Evolutionary conservation across 2,888 invertebrate species (phyloP), one percentile per base, ranked within the genome.

Genomic region (Yponomeuta cagnagella): DNA sequence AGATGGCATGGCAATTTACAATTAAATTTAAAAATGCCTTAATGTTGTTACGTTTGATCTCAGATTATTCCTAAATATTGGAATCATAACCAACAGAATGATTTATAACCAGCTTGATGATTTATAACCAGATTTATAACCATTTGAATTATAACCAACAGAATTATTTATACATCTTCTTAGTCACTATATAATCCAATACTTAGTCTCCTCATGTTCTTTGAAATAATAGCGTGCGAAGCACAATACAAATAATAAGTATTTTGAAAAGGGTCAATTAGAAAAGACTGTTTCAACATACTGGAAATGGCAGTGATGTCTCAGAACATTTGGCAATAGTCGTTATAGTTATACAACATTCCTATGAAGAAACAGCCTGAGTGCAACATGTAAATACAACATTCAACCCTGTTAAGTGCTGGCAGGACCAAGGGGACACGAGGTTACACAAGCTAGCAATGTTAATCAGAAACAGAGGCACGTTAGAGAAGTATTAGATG

Each of bases 101-200:
- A 90, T 90, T 91, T 90, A 82, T 90, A 91, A 23, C 23, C 23
- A 23, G 23, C 23, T 23, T 23, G 23, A 23, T 23, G 23, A 23
- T 23, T 23, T 23, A 23, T 23, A 23, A 23, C 23, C 23, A 23
- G 23, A 23, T 23, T 23, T 23, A 23, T 23, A 87, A 85, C 85
- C 82, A 86, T 23, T 23, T 23, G 23, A 87, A 85, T 87, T 83
- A 88, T 83, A 87, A 85, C 85, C 82, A 86, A 82, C 82, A 84
- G 83, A 89, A 91, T 82, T 85, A 90, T 90, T 91, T 90, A 82
- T 90, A 91, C 91, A 91, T 80, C 91, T 85, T 83, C 83, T 86
- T 80, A 77, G 83, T 85, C 82, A 82, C 84, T 83, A 87, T 81
- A 85, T 83, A 86, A 87, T 82, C 89, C 88, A 89, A 91, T 88